Conservation (phyloP, 2,888 invertebrate species). For the Nephrotoma flavescens region DNA sequence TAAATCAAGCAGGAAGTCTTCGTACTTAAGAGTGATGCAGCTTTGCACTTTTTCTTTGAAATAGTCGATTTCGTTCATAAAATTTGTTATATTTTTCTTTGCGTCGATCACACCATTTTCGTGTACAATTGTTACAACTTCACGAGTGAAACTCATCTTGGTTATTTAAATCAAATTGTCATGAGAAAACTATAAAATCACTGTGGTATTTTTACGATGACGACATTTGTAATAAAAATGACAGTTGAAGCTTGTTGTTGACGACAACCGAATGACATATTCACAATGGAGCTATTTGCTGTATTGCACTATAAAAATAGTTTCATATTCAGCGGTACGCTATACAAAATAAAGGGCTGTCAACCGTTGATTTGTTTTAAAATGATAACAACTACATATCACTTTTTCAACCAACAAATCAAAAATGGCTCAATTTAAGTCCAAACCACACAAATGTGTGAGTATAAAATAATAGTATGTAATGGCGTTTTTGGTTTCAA, state of each 20-base stretch:
- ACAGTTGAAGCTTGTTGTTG: neutral
- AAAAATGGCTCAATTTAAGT: too few species aligned
- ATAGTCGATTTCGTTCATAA: slow-evolving; percentile 23
- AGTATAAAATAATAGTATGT: too few species aligned
- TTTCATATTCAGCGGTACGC: neutral
- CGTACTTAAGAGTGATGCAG: slow-evolving; percentile 28
- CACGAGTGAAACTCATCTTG: slow-evolving; percentile 14
- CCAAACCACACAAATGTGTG: too few species aligned
- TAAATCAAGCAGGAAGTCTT: slow-evolving; percentile 26
- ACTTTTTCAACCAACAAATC: too few species aligned
- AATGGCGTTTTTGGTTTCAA: too few species aligned
- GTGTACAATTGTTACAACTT: slow-evolving; percentile 14
- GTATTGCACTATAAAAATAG: too few species aligned
- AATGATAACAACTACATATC: too few species aligned
- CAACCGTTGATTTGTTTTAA: too few species aligned
- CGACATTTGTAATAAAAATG: neutral
- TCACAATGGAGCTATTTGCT: neutral
- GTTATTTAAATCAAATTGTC: neutral
- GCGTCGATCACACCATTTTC: slow-evolving; percentile 16
- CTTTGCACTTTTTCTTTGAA: slow-evolving; percentile 25
- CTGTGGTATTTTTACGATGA: neutral
- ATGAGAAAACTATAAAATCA: neutral
- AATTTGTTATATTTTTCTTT: slow-evolving; percentile 22
- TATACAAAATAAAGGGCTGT: neutral
- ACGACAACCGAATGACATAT: neutral